These are phyloP conservation scores for Deilephila elpenor DNA, from an alignment of 2,888 invertebrate species.

Conservation along the genomic window DNA sequence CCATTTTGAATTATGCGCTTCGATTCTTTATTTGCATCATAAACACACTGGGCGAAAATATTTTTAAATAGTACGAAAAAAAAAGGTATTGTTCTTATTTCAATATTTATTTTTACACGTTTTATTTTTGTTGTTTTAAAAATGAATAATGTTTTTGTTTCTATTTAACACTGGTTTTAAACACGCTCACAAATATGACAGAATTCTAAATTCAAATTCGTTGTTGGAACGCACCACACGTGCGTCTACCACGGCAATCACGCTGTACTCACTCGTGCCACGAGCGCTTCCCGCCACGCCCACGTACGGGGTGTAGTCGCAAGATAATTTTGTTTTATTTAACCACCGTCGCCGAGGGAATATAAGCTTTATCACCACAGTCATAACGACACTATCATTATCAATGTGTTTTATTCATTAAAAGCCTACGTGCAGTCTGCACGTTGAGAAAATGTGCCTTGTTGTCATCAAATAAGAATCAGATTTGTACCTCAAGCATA, in stretches of 20 bases:
- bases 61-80: slow-evolving; percentile 9
- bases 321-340: slow-evolving; percentile 36
- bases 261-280: slow-evolving; percentile 60
- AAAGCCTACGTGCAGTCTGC: slow-evolving; percentile 39
- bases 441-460: slow-evolving; percentile 34
- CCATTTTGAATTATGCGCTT: slow-evolving; percentile 50
- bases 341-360: slow-evolving; percentile 60
- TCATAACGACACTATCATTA: slow-evolving; percentile 67
- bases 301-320: slow-evolving; percentile 79
- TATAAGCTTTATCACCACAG: slow-evolving; percentile 72
- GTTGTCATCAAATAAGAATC: slow-evolving; percentile 21
- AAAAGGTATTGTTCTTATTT: neutral
- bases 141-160: neutral
- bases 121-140: slow-evolving; percentile 2
- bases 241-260: slow-evolving; percentile 58
- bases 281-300: slow-evolving; percentile 66
- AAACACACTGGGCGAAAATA: slow-evolving; percentile 39
- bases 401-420: slow-evolving; percentile 34
- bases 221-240: slow-evolving; percentile 42
- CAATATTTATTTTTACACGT: neutral
- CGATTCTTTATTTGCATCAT: slow-evolving; percentile 31
- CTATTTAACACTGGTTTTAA: neutral
- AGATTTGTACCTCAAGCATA: neutral
- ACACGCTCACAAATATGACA: slow-evolving; percentile 26
- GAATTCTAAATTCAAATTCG: slow-evolving; percentile 38